These are phyloP conservation scores for Neotoxoptera formosana DNA, from an alignment of 1,140 invertebrate species.

Conservation along the genomic window DNA sequence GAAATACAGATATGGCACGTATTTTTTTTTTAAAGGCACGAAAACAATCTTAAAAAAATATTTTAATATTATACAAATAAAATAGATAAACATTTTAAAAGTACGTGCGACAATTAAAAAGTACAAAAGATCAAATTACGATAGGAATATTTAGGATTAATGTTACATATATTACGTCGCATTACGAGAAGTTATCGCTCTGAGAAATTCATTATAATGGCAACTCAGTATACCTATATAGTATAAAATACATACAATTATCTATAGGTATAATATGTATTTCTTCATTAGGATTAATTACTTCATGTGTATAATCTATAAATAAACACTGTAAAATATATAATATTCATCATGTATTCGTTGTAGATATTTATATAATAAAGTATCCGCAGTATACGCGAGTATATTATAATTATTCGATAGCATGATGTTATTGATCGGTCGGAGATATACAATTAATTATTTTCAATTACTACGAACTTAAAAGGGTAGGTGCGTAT, in stretches of 20 bases:
- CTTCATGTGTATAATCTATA: background rate
- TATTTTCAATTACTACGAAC: slow-evolving; percentile 34
- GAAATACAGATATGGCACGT: slow-evolving; percentile 20
- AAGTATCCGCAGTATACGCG: background rate
- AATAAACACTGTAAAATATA: background rate
- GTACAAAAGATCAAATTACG: slow-evolving; percentile 43
- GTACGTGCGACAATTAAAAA: slow-evolving; percentile 38
- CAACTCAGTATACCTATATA: background rate
- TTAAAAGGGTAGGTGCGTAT: background rate
- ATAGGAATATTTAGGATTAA: slow-evolving; percentile 39
- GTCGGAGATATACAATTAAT: background rate
- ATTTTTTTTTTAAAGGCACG: background rate
- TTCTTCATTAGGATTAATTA: background rate
- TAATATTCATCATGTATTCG: background rate
- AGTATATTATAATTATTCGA: background rate
- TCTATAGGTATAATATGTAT: background rate
- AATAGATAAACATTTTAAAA: slow-evolving; percentile 34
- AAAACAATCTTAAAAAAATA: slow-evolving; percentile 1
- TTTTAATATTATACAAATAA: slow-evolving; percentile 43
- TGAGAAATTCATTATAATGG: slow-evolving; percentile 3
- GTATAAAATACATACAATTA: background rate
- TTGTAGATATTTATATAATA: background rate
- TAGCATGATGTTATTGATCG: background rate
- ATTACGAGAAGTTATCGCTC: background rate
- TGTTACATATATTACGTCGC: slow-evolving; percentile 16